Evolutionary conservation across 2,888 invertebrate genomes (phyloP), one percentile per base, ranked within the genome.

Genomic region (Spilarctia lutea): DNA sequence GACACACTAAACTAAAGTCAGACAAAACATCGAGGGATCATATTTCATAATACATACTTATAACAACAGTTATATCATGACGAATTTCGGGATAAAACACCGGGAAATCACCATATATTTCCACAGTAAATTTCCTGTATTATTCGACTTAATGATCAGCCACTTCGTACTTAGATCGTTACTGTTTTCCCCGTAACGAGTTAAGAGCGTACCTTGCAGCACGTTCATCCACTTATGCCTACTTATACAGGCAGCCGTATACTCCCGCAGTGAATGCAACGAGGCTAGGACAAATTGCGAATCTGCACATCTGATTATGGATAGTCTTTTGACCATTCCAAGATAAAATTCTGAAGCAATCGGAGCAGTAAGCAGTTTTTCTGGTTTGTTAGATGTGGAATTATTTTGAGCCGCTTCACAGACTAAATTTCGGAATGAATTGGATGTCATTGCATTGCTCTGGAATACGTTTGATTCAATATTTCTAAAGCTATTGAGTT

Each of bases 301-400:
- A 35, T 71, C 60, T 65, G 42, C 65, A 73, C 71, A 71, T 71
- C 71, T 71, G 71, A 76, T 76, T 76, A 65, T 68, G 52, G 45
- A 27, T 27, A 65, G 68, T 71, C 73, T 67, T 63, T 52, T 33
- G 60, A 69, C 60, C 39, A 33, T 65, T 73, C 39, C 42, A 27
- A 72, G 42, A 20, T 71, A 71, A 73, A 42, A 71, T 60, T 65
- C 68, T 65, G 52, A 30, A 56, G 63, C 42, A 60, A 63, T 60
- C 42, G 18, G 56, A 60, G 27, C 24, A 30, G 63, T 71, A n/a
- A 65, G 60, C 45, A 71, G 35, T 71, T 71, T 52, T 52, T n/a
- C n/a, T 71, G 30, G 33, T 65, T 65, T 45, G 71, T 63, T 63
- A 63, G 60, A 70, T 42, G 13, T 20, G 27, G 27, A 70, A 39